Conservation (phyloP, 2,113 vertebrate species). For the Pelodiscus sinensis region DNA sequence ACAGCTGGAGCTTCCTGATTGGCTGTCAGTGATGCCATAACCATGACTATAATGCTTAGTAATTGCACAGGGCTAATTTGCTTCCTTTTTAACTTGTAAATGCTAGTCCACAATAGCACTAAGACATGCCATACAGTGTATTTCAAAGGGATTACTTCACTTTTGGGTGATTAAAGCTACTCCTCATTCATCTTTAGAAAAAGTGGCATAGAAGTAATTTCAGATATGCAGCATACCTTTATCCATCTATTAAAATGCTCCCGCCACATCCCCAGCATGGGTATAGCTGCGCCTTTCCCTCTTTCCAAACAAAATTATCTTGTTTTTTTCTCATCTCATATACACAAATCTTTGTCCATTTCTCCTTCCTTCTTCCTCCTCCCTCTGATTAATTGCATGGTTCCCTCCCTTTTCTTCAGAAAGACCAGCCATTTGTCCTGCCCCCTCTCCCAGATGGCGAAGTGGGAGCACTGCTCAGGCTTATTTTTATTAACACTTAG, state of each 20-base stretch:
- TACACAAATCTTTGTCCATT: background rate
- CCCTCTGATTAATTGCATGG: background rate
- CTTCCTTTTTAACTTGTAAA: constrained; percentile 70
- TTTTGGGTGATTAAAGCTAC: constrained; percentile 58
- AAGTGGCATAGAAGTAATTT: constrained; percentile 59
- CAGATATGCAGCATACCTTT: constrained; percentile 38
- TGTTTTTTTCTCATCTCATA: background rate
- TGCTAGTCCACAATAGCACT: constrained; percentile 49
- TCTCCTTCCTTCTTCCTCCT: background rate
- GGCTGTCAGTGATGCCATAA: constrained; percentile 59
- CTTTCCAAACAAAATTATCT: background rate
- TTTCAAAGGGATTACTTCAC: constrained; percentile 61
- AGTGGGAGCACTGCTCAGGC: background rate
- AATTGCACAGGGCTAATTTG: constrained; percentile 73
- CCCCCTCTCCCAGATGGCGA: background rate
- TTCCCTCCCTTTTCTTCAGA: background rate
- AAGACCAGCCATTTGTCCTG: constrained; percentile 8
- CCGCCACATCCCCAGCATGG: background rate
- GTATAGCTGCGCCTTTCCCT: background rate
- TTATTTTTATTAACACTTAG: background rate
- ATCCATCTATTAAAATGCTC: constrained; percentile 32
- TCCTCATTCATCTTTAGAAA: constrained; percentile 62
- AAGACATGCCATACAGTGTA: constrained; percentile 49
- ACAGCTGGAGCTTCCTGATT: background rate
- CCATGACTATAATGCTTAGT: constrained; percentile 44